Base-by-base conservation (phyloP, 2,113 vertebrate genomes). In the Cygnus atratus region DNA sequence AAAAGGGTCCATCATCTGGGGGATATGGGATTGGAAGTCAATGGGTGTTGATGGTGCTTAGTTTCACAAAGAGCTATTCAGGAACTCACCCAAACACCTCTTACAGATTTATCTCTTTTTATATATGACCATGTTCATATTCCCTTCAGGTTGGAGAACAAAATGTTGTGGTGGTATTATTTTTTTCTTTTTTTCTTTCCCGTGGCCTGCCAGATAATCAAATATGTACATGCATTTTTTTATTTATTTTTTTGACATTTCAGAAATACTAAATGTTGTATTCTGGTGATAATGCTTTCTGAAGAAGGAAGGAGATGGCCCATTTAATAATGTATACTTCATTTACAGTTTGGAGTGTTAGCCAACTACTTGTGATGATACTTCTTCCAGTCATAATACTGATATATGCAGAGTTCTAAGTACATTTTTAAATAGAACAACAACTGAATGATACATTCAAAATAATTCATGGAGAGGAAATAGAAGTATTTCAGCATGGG, bases 391-490 rank as follows among this genome's bases (percentile, higher is more conserved):
- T 95, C 97, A 92, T 91, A 96, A 95, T 86, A 87, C 93, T 96
- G 96, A 97, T 92, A 81, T 91, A 95, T 97, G 95, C 75, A 82
- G 91, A 90, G 90, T 93, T 97, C 96, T 96, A 96, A 97, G 95
- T 97, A 96, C 95, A 96, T 97, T 97, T 97, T 97, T 96, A 97
- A 97, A 86, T 84, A 95, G 95, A 97, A 95, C 92, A 97, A 97
- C 96, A 96, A 97, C 97, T 93, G 95, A 96, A 96, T 68, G 96
- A 97, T 95, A 95, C 93, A 96, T 95, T 97, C 97, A 97, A 97
- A 96, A 97, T 97, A 98, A 98, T 98, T 97, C 97, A 97, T 96
- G 97, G 96, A 91, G 95, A 97, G 96, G 95, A 98, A 98, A 97
- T 95, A 97, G 98, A 98, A 97, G 95, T 97, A 96, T 97, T 98